Conservation (phyloP, 2,113 vertebrate genomes). For the Centropristis striata region DNA sequence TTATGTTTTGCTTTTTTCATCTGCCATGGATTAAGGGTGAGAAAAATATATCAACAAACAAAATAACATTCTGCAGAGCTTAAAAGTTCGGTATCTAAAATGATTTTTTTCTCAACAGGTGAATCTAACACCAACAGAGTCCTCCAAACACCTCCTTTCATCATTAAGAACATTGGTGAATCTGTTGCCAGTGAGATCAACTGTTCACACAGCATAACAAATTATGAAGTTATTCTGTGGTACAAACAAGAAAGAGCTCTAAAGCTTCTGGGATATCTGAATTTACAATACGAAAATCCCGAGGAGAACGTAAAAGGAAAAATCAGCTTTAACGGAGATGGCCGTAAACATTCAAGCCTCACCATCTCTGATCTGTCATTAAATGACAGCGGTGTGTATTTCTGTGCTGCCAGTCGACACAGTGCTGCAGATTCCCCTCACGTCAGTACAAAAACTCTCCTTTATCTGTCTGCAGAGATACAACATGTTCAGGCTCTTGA, state of each 20-base stretch:
- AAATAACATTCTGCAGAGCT: neutral
- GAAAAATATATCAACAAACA: neutral
- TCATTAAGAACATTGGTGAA: conserved; percentile 44
- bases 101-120: conserved; percentile 44
- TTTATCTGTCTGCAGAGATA: neutral
- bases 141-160: conserved; percentile 52
- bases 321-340: conserved; percentile 44
- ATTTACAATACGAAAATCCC: fast-evolving
- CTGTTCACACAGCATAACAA: conserved; percentile 55
- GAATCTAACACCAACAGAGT: neutral
- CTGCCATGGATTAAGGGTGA: conserved; percentile 29
- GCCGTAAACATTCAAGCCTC: neutral
- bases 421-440: conserved; percentile 26
- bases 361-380: neutral
- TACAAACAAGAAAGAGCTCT: conserved; percentile 59
- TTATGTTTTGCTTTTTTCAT: neutral
- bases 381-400: conserved; percentile 49
- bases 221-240: conserved; percentile 52
- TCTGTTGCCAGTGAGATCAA: conserved; percentile 43
- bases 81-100: fast-evolving
- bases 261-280: conserved; percentile 55
- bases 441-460: conserved; percentile 42
- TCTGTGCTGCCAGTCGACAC: conserved; percentile 63
- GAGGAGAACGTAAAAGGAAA: conserved; percentile 43
- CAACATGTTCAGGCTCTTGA: neutral